These are phyloP conservation scores for Mythimna pallens DNA, from an alignment of 2,888 invertebrate genomes.

Conservation along the genomic window DNA sequence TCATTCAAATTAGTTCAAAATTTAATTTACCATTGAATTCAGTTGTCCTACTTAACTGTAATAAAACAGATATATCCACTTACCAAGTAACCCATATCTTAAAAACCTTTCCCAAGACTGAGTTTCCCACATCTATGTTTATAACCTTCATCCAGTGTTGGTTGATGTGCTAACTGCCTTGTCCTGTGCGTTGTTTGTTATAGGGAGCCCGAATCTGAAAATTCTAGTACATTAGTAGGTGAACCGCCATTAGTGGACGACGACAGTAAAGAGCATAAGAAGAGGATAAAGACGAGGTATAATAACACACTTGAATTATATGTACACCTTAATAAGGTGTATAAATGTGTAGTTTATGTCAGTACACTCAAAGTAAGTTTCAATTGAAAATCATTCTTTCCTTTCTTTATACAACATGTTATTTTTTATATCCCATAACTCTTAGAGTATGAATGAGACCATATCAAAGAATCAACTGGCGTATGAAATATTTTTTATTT, in stretches of 20 bases:
- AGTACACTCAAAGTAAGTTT: no score
- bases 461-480: no score
- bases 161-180: conserved; percentile 35
- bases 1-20: not conserved
- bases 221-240: conserved; percentile 84
- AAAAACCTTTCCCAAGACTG: not conserved
- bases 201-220: conserved; percentile 85
- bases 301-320: not conserved
- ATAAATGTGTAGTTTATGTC: no score
- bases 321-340: no score
- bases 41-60: not conserved
- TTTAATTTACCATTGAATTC: not conserved
- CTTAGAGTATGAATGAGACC: no score
- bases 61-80: not conserved
- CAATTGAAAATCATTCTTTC: no score
- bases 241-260: conserved; percentile 84
- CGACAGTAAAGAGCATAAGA: conserved; percentile 80
- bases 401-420: no score
- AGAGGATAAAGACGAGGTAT: conserved; percentile 86
- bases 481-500: no score
- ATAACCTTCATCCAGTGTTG: conserved; percentile 23
- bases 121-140: not conserved
- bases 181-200: conserved; percentile 37
- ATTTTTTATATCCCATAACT: no score
- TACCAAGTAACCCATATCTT: not conserved